phyloP scores from a whole-genome alignment of 1,140 invertebrate species.

The Stenopsyche tienmushanensis region DNA sequence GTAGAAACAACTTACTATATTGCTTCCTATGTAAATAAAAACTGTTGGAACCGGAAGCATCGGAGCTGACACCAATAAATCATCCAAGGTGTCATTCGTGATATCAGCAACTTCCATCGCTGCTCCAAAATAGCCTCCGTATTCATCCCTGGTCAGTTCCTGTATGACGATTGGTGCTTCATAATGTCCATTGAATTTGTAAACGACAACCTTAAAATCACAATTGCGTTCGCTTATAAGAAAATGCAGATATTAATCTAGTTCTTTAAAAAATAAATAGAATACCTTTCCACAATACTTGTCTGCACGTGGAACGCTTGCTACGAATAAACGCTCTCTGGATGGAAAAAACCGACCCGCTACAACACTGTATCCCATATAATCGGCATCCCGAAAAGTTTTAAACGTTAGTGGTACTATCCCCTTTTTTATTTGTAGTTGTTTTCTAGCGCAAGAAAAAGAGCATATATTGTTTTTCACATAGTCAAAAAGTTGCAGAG shows the following conservation, averaged over 20 bases:
- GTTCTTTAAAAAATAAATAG: no score
- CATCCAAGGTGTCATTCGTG: slow-evolving; percentile 62
- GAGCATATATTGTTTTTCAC: no score
- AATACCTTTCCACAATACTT: slow-evolving; percentile 25
- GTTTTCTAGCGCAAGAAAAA: no score
- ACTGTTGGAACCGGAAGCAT: slow-evolving; percentile 62
- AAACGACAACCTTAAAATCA: no score
- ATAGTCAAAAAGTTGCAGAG: no score
- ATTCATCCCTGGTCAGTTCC: slow-evolving; percentile 49
- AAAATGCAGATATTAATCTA: no score
- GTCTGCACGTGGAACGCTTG: slow-evolving; percentile 50
- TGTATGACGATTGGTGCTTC: no score
- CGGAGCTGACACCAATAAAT: slow-evolving; percentile 70
- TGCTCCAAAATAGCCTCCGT: slow-evolving; percentile 68
- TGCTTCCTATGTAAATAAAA: slow-evolving; percentile 56
- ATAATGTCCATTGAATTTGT: no score
- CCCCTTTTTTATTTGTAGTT: no score
- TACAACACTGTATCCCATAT: slow-evolving; percentile 57
- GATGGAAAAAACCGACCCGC: slow-evolving; percentile 53
- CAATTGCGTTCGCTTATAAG: no score
- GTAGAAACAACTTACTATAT: neutral
- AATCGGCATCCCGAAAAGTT: slow-evolving; percentile 1
- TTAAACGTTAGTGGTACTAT: no score
- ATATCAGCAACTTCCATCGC: slow-evolving; percentile 61
- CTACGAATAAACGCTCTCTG: slow-evolving; percentile 48